Percentiles rank a stretch among this genome's conserved stretches.
Conservation (phyloP, 2,888 invertebrate genomes). For the Phortica magna region DNA sequence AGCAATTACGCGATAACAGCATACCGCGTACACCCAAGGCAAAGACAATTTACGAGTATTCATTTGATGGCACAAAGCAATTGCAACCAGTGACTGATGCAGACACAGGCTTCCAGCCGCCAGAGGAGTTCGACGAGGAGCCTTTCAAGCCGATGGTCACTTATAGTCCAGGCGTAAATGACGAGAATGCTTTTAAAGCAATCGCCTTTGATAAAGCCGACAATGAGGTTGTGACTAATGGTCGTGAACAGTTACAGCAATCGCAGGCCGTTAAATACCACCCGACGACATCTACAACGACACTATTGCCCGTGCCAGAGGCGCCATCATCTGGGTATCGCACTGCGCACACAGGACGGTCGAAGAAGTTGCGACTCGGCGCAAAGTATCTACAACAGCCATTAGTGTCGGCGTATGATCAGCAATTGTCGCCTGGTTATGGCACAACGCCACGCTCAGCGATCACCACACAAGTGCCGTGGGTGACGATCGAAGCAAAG, state of each 20-base stretch:
- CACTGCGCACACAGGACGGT: slow-evolving; percentile 19
- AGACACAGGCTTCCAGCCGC: slow-evolving; percentile 62
- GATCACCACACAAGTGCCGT: slow-evolving; percentile 73
- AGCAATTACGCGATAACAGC: slow-evolving; percentile 78
- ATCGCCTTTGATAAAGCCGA: slow-evolving; percentile 79
- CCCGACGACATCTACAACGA: slow-evolving; percentile 60
- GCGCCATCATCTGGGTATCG: slow-evolving; percentile 38
- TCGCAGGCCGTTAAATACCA: slow-evolving; percentile 52
- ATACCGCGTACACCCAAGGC: slow-evolving; percentile 76
- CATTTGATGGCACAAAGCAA: slow-evolving; percentile 81
- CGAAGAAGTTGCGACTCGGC: slow-evolving; percentile 53
- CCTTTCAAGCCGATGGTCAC: slow-evolving; percentile 84
- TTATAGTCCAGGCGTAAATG: slow-evolving; percentile 76
- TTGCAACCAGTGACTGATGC: slow-evolving; percentile 6
- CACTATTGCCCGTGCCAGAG: slow-evolving; percentile 50
- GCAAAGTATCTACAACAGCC: slow-evolving; percentile 54
- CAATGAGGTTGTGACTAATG: slow-evolving; percentile 53
- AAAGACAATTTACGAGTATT: slow-evolving; percentile 85
- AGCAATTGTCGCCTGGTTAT: slow-evolving; percentile 72
- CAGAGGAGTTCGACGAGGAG: slow-evolving; percentile 80
- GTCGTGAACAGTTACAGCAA: slow-evolving; percentile 31
- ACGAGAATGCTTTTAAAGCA: slow-evolving; percentile 75
- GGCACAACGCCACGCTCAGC: slow-evolving; percentile 83
- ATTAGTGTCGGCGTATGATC: slow-evolving; percentile 25
- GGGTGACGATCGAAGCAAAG: slow-evolving; percentile 68